Evolutionary conservation across 1,140 invertebrate species (phyloP).

Genomic region (Nasonia vitripennis): DNA sequence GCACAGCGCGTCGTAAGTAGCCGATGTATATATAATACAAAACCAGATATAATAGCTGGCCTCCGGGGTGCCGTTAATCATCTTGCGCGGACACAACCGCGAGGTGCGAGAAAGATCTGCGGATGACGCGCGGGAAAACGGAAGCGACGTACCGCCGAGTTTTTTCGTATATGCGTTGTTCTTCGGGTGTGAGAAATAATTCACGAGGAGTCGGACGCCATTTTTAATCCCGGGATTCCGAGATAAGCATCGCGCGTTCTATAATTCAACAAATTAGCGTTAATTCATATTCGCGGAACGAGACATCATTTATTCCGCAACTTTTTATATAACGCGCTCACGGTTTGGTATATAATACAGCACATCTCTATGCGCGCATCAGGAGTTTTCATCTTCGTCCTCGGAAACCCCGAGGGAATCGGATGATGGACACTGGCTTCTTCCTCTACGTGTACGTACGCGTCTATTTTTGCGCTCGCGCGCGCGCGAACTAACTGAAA

Average conservation of each 20-base stretch:
- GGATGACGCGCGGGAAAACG: slow-evolving; percentile 57
- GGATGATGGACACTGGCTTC: slow-evolving; percentile 50
- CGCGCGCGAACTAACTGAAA: slow-evolving; percentile 36
- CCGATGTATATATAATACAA: background rate
- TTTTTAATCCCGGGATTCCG: too few species aligned
- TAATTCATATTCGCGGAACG: background rate
- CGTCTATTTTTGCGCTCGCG: slow-evolving; percentile 13
- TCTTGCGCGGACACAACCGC: slow-evolving; percentile 30
- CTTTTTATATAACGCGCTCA: too few species aligned
- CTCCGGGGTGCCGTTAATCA: slow-evolving; percentile 68
- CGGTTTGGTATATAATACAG: background rate
- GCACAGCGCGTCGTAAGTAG: background rate
- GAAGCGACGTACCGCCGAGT: slow-evolving; percentile 57
- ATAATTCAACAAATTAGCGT: background rate
- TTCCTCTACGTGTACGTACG: background rate
- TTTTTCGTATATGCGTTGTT: too few species aligned
- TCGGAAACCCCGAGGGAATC: slow-evolving; percentile 36
- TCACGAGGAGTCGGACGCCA: too few species aligned
- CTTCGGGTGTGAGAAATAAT: too few species aligned
- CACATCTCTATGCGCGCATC: background rate
- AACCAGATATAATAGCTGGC: slow-evolving; percentile 8
- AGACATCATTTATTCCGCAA: too few species aligned
- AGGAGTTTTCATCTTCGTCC: slow-evolving; percentile 15
- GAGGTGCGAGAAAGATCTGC: slow-evolving; percentile 9
- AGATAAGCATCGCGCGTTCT: too few species aligned